These are phyloP conservation scores for Bibio marci DNA, from an alignment of 2,888 invertebrate genomes.

Conservation along the genomic window DNA sequence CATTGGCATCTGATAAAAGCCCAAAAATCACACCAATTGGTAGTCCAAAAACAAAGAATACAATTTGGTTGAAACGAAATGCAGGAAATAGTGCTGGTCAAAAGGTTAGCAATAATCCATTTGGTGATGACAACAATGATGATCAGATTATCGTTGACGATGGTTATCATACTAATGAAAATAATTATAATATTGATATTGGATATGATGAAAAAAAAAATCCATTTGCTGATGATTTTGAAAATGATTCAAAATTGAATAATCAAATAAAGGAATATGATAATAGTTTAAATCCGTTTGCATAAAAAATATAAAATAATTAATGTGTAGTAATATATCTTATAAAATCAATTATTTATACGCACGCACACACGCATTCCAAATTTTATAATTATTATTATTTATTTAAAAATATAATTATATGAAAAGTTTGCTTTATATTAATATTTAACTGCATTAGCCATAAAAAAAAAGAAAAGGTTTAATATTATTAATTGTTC, in stretches of 20 bases:
- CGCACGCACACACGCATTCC: too few species aligned
- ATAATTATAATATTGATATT: constrained; percentile 9
- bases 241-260: constrained; percentile 41
- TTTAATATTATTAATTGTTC: too few species aligned
- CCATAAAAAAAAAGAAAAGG: too few species aligned
- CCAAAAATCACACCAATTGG: not conserved
- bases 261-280: constrained; percentile 54
- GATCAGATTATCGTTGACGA: too few species aligned
- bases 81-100: not conserved
- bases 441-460: too few species aligned
- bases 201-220: constrained; percentile 16
- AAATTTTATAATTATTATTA: too few species aligned
- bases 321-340: too few species aligned
- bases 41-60: constrained; percentile 4
- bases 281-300: constrained; percentile 59
- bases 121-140: constrained; percentile 9
- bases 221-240: constrained; percentile 24
- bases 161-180: too few species aligned
- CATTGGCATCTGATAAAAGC: not conserved
- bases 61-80: not conserved
- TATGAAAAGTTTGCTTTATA: too few species aligned
- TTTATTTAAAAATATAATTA: too few species aligned
- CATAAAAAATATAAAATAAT: too few species aligned
- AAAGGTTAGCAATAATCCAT: constrained; percentile 10
- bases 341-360: too few species aligned